Conservation (phyloP, 2,888 invertebrate species). For the Stratiomys singularior region DNA sequence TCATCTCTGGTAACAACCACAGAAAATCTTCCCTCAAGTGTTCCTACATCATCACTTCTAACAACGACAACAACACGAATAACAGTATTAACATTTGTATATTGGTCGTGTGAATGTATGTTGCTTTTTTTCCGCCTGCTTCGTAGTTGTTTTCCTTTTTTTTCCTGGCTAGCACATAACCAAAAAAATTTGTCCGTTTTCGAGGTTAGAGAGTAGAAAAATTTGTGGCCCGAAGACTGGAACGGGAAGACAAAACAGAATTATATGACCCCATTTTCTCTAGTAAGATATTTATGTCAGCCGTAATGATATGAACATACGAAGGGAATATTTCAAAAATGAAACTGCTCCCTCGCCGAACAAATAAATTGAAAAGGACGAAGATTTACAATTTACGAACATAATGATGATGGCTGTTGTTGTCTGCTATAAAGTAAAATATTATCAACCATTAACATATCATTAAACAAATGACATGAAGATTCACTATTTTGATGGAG, state of each 20-base stretch:
- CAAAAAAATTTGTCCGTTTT: background rate
- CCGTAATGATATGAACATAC: conserved; percentile 20
- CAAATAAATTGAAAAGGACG: background rate
- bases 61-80: background rate
- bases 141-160: background rate
- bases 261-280: conserved; percentile 36
- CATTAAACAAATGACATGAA: conserved; percentile 45
- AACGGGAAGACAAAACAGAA: background rate
- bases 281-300: conserved; percentile 42
- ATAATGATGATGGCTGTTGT: background rate
- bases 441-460: conserved; percentile 44
- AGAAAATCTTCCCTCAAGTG: conserved; percentile 23
- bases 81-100: too few relatives aligned
- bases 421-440: conserved; percentile 3
- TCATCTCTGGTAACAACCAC: conserved; percentile 26
- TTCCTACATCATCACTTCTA: conserved; percentile 5
- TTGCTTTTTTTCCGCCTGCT: background rate
- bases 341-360: background rate
- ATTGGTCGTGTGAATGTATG: too few relatives aligned
- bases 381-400: background rate
- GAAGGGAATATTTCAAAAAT: background rate
- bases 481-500: background rate
- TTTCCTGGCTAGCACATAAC: background rate
- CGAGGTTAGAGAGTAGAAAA: too few relatives aligned
- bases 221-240: background rate